Percentiles rank a stretch among this genome's conserved stretches.
phyloP scores from a whole-genome alignment of 2,888 invertebrate genomes.

The Drosophila prostipennis region DNA sequence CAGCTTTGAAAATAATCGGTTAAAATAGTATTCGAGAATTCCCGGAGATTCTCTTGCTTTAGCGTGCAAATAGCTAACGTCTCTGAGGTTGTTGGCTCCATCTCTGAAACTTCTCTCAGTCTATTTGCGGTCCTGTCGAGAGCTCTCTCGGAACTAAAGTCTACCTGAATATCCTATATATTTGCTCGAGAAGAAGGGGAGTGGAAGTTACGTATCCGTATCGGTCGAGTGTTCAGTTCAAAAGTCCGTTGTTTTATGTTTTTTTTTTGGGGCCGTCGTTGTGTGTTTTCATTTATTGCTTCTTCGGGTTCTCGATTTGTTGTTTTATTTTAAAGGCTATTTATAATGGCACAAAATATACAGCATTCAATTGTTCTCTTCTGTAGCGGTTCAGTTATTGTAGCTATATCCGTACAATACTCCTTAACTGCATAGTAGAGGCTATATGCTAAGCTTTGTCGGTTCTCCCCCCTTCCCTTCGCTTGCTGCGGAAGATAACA shows the following conservation, averaged over 20 bases:
- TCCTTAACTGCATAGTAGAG: conserved; percentile 40
- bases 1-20: conserved; percentile 22
- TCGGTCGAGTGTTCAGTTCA: conserved; percentile 22
- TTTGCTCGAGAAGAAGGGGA: conserved; percentile 10
- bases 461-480: conserved; percentile 20
- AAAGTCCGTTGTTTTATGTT: conserved; percentile 13
- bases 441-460: conserved; percentile 40
- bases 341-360: conserved; percentile 77
- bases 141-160: conserved; percentile 33
- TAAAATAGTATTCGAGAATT: conserved; percentile 16
- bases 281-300: conserved; percentile 66
- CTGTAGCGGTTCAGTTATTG: conserved; percentile 31
- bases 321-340: conserved; percentile 61
- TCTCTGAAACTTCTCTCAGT: conserved; percentile 38
- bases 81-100: conserved; percentile 11
- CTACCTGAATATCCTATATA: conserved; percentile 37
- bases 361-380: conserved; percentile 59
- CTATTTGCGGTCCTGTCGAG: conserved; percentile 34
- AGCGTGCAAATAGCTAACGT: conserved; percentile 12
- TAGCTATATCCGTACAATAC: conserved; percentile 32
- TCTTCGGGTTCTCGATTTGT: conserved; percentile 59
- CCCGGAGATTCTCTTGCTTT: conserved; percentile 44
- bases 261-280: conserved; percentile 47
- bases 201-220: conserved; percentile 17
- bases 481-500: conserved; percentile 22